phyloP scores from a whole-genome alignment of 2,888 invertebrate genomes.

The Ethmia dodecea region DNA sequence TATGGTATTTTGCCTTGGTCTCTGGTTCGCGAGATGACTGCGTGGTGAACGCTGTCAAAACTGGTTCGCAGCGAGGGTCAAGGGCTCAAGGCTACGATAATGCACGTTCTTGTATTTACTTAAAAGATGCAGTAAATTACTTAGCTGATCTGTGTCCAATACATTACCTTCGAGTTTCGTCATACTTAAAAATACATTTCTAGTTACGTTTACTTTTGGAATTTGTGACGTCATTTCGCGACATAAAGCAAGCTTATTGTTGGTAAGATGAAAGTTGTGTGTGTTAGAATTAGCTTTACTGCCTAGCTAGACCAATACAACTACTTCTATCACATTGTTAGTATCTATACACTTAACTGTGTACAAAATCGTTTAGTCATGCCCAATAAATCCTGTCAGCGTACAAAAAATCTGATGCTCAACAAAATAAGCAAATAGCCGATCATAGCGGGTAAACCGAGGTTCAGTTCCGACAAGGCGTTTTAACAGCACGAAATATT shows the following conservation, averaged over 20 bases:
- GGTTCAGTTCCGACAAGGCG: constrained; percentile 10
- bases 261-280: too few species aligned
- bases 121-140: too few species aligned
- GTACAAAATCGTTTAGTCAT: background rate
- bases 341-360: background rate
- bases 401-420: constrained; percentile 12
- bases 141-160: too few species aligned
- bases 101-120: too few species aligned
- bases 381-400: constrained; percentile 13
- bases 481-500: background rate
- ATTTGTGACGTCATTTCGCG: too few species aligned
- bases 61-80: constrained; percentile 54
- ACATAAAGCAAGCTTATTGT: too few species aligned
- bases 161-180: too few species aligned
- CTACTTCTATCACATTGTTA: too few species aligned
- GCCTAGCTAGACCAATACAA: too few species aligned
- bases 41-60: constrained; percentile 34
- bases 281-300: too few species aligned
- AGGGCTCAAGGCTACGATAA: constrained; percentile 32
- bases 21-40: constrained; percentile 24
- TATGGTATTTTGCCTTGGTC: constrained; percentile 25
- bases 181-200: too few species aligned
- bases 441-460: background rate
- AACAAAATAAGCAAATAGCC: constrained; percentile 1
- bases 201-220: too few species aligned